Base-by-base conservation (phyloP, 2,797 vertebrate genomes). In the Botia kubotai region DNA sequence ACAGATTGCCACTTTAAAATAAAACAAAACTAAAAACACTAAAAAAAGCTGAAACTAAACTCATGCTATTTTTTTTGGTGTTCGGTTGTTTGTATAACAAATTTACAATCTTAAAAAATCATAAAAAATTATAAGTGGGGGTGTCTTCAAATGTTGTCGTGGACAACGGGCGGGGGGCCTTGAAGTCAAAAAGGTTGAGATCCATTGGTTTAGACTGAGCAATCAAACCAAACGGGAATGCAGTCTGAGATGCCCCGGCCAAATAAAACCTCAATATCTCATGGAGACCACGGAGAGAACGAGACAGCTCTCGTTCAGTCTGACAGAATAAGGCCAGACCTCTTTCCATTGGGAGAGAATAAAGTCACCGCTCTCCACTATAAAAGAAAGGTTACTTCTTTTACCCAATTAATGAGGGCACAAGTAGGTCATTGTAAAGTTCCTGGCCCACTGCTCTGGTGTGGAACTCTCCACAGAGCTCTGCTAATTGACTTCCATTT, bases 261-360 rank as follows among this genome's bases (percentile, higher is more conserved):
- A 74, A 79, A 83, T 83, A 81, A 82, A 86, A 86, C 82, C 76
- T 26, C 73, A 80, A 82, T 75, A 75, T 83, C 74, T 77, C 68
- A 75, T 71, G 69, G 80, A 79, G 68, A 79, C 77, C 79, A 55
- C 48, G 8, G 82, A 79, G 84, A 79, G n/a, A 65, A 72, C 21
- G 21, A 68, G 79, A 52, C 36, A 81, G 67, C 82, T 86, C 82
- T 86, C 79, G 83, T 81, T 80, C 69, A 70, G 67, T 86, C 74
- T 86, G 87, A 87, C 87, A 85, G 87, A 87, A 86, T 87, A 87
- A 85, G 85, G 85, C 85, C 87, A 86, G 80, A 76, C 80, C 75
- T 84, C 80, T 85, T 86, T 87, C 80, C 85, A 82, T 55, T 77
- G 84, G 74, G 80, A 84, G 70, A 83, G 76, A 83, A 85, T 75